Percentiles rank a stretch among this genome's conserved stretches.
Evolutionary conservation across 2,113 vertebrate genomes (phyloP).

Genomic region (Cervus canadensis): DNA sequence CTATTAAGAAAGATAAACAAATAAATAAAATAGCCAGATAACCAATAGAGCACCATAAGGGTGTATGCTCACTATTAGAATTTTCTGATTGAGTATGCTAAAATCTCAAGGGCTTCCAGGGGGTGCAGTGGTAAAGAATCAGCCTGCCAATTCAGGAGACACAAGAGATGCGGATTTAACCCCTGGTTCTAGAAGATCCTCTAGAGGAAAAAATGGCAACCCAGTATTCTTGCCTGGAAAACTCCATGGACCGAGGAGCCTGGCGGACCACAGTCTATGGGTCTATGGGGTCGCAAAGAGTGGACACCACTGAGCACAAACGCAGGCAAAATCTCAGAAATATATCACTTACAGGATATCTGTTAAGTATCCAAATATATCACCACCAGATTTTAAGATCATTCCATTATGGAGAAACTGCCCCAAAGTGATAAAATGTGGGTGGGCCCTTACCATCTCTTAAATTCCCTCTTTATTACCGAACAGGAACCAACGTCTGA

Average conservation of each 20-base stretch:
- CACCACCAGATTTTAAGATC: background rate
- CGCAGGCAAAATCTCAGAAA: background rate
- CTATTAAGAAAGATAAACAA: background rate
- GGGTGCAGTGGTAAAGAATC: background rate
- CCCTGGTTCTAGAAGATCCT: background rate
- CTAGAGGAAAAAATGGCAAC: background rate
- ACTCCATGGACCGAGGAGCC: background rate
- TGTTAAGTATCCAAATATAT: background rate
- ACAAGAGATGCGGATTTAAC: background rate
- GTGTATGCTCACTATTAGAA: background rate
- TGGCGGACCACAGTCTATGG: background rate
- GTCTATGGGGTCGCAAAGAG: background rate
- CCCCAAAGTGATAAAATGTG: background rate
- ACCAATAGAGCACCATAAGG: background rate
- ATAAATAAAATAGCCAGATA: background rate
- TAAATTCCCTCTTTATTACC: background rate
- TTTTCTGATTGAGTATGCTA: background rate
- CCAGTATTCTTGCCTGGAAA: background rate
- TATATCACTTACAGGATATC: background rate
- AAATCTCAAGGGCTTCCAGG: background rate
- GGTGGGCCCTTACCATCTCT: background rate
- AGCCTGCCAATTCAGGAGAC: background rate
- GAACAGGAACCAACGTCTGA: background rate
- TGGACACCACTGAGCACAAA: background rate
- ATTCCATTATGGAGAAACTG: background rate